phyloP scores from a whole-genome alignment of 2,113 vertebrate species.

The Ictidomys tridecemlineatus region DNA sequence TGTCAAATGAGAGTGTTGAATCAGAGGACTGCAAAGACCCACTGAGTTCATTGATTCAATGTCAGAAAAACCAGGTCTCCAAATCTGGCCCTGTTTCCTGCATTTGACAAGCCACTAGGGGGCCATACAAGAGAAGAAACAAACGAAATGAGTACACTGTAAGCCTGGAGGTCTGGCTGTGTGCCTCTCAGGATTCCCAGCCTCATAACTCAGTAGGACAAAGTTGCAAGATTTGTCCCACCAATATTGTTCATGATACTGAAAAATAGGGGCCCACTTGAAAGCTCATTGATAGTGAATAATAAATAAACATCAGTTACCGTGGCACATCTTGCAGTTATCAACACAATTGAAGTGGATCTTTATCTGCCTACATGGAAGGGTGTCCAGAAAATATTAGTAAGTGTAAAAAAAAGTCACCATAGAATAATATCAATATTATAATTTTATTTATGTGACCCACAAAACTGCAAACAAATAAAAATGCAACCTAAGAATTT shows the following conservation, averaged over 20 bases:
- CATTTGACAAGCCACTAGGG: conserved; percentile 28
- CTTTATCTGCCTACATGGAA: neutral
- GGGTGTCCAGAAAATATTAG: neutral
- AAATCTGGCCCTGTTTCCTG: neutral
- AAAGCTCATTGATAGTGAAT: neutral
- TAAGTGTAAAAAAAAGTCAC: neutral
- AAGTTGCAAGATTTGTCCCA: neutral
- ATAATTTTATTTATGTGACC: conserved; percentile 17
- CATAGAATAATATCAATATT: neutral
- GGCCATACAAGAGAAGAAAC: neutral
- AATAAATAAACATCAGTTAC: neutral
- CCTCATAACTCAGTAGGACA: neutral
- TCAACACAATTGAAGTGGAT: neutral
- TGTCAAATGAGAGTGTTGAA: neutral
- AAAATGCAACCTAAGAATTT: neutral
- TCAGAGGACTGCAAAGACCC: neutral
- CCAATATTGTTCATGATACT: neutral
- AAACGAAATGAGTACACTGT: neutral
- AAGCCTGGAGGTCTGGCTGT: neutral
- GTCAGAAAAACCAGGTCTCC: neutral
- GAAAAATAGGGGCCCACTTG: neutral
- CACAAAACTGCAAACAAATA: neutral
- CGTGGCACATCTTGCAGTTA: neutral
- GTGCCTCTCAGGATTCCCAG: neutral
- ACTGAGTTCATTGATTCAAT: neutral